Evolutionary conservation across 1,140 invertebrate genomes (phyloP), one percentile per base, ranked within the genome.

Genomic region (Euglossa dilemma): DNA sequence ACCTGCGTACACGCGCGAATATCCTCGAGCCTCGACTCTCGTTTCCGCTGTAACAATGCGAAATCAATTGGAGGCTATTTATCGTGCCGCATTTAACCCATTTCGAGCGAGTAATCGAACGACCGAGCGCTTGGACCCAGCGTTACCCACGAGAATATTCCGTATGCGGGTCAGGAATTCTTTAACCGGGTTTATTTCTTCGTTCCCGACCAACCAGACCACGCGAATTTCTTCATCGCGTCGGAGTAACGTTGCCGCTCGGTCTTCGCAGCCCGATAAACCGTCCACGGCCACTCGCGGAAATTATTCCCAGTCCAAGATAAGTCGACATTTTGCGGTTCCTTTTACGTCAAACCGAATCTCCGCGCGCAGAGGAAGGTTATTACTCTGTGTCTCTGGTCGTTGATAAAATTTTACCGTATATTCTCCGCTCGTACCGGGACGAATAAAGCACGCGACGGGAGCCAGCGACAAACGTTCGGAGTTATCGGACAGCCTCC

Each of bases 31-130:
- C 63, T 64, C 61, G 61, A 66, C 11, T 43, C 76, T 36, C 57
- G 78, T 63, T 54, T 45, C 78, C 59, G 25, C 7, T 16, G 57
- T 63, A 63, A 80, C 78, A 73, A 80, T 43, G 69, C 69, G 47
- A 73, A 80, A 72, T 73, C 78, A 73, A 73, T 80, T 28, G 16
- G 45, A 28, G 45, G 69, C 69, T 80, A 73, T 73, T 80, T 73
- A 80, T 59, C 70, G 43, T 63, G 67, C 56, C 11, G 57, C 70
- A 28, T 80, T 80, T 80, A 63, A 80, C 69, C 78, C 28, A 73
- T 73, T 80, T 80, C 78, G 11, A 28, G n/a, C 57, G 57, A 12
- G 63, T 36, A 36, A 66, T 66, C 36, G 63, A 64, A 64, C 63
- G 63, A 9, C 23, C 63, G 9, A 11, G 14, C 20, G 63, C 63